These are phyloP conservation scores for Gasteruption jaculator DNA, from an alignment of 2,888 invertebrate genomes.

Conservation along the genomic window DNA sequence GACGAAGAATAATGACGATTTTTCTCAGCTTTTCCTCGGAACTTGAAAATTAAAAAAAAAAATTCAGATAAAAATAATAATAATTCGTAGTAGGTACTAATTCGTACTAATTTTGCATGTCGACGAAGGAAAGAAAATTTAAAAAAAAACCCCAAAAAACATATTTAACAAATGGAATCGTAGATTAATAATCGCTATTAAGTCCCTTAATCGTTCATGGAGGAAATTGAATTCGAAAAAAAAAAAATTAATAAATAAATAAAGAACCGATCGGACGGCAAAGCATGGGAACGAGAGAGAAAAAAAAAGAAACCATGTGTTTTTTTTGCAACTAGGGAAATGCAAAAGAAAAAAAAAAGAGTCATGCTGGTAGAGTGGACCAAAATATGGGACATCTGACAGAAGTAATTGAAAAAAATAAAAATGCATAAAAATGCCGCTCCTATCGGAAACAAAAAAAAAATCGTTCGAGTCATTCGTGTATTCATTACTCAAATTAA, in stretches of 20 bases:
- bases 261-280: conserved; percentile 49
- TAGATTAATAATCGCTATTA: no score
- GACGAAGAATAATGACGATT: no score
- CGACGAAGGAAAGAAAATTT: no score
- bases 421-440: conserved; percentile 27
- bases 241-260: conserved; percentile 17
- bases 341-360: conserved; percentile 36
- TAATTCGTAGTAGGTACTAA: no score
- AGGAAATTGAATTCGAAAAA: conserved; percentile 20
- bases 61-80: no score
- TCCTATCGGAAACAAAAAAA: conserved; percentile 37
- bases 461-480: no score
- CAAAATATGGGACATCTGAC: conserved; percentile 47
- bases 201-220: conserved; percentile 20
- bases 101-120: no score
- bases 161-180: conserved; percentile 4
- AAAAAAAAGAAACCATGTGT: conserved; percentile 33
- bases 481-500: no score
- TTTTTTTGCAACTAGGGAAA: no score
- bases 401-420: conserved; percentile 23
- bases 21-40: no score
- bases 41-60: no score
- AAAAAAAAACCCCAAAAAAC: no score
- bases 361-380: conserved; percentile 50
- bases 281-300: conserved; percentile 43